Conservation (phyloP, 2,797 vertebrate species). For the Brotogeris chrysoptera region DNA sequence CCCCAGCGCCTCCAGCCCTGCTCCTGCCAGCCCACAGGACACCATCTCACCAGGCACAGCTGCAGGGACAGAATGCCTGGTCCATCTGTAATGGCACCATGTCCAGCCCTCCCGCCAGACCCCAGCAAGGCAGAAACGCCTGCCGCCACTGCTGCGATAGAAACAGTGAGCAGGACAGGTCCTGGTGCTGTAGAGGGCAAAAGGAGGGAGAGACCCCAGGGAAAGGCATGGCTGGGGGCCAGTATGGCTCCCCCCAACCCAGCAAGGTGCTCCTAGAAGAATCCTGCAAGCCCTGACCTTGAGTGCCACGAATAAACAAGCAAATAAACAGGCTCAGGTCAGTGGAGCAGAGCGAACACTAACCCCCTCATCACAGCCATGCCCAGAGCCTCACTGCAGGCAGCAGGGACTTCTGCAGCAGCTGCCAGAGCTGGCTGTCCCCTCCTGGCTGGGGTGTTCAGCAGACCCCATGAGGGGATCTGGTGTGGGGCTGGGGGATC, state of each 20-base stretch:
- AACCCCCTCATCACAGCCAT: not conserved
- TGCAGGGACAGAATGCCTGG: not conserved
- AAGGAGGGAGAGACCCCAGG: not conserved
- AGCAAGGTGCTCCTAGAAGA: not conserved
- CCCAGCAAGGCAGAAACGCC: not conserved
- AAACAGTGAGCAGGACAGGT: not conserved
- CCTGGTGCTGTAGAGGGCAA: conserved; percentile 20
- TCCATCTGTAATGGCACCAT: not conserved
- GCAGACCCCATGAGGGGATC: not conserved
- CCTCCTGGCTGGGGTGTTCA: not conserved
- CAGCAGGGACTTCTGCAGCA: not conserved
- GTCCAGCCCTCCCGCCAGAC: not conserved
- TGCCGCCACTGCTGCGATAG: not conserved
- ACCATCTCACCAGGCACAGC: not conserved
- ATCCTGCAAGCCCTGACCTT: conserved; percentile 44
- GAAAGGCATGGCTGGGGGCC: not conserved
- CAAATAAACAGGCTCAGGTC: not conserved
- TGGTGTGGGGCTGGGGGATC: not conserved
- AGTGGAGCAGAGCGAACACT: not conserved
- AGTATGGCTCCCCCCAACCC: not conserved
- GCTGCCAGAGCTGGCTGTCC: not conserved
- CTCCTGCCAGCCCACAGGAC: not conserved
- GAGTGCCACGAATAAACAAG: not conserved
- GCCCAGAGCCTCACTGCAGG: not conserved
- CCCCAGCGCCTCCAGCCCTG: not conserved